These are phyloP conservation scores for Hydroisotoma schaefferi DNA, from an alignment of 2,888 invertebrate species.

Conservation along the genomic window DNA sequence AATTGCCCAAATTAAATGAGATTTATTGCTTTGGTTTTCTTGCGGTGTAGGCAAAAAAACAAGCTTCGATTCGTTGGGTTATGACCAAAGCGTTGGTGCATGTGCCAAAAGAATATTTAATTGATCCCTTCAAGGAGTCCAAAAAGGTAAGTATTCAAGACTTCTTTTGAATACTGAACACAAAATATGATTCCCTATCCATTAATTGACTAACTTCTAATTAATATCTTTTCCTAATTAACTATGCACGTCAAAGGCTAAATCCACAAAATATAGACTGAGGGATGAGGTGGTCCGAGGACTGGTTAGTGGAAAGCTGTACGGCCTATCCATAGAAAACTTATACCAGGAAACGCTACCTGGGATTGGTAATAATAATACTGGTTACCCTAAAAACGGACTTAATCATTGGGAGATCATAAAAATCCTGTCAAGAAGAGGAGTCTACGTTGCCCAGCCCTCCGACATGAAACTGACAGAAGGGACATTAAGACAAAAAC, in stretches of 20 bases:
- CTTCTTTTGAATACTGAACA: not conserved
- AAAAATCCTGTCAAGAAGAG: constrained; percentile 43
- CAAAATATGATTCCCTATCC: not conserved
- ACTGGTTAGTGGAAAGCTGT: constrained; percentile 41
- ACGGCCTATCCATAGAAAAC: constrained; percentile 42
- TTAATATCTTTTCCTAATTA: too few relatives aligned
- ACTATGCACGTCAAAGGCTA: constrained; percentile 2
- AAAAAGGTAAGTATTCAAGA: constrained; percentile 33
- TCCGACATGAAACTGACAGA: constrained; percentile 48
- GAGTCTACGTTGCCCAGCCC: constrained; percentile 47
- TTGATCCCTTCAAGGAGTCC: constrained; percentile 44
- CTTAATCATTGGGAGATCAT: constrained; percentile 47
- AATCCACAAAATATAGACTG: constrained; percentile 32
- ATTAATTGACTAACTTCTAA: not conserved
- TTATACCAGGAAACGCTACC: constrained; percentile 34
- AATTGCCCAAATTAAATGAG: too few relatives aligned
- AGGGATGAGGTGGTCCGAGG: constrained; percentile 45
- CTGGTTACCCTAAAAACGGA: constrained; percentile 28
- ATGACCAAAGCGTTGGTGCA: constrained; percentile 43
- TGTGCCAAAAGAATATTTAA: constrained; percentile 37
- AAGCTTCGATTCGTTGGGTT: constrained; percentile 46
- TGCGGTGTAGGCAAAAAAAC: constrained; percentile 43
- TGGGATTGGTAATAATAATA: too few relatives aligned
- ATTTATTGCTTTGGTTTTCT: too few relatives aligned
- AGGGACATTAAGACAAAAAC: constrained; percentile 45